Base-by-base conservation (phyloP, 1,140 invertebrate genomes). In the Mactra quadrangularis region DNA sequence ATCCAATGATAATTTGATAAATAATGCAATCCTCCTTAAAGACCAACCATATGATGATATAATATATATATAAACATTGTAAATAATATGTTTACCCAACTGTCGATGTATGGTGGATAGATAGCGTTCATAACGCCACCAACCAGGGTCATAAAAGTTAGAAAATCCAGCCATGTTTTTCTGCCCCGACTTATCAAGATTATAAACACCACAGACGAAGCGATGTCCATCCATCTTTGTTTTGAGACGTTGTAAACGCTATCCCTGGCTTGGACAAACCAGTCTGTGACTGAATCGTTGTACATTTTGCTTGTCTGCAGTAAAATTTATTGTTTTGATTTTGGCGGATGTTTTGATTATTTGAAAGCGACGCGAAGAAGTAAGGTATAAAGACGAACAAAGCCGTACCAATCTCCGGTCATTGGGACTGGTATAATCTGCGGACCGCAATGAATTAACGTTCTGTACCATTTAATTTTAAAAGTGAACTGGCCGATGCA, bases 301-400 rank as follows among this genome's bases (percentile, higher is more conserved):
- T 74, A 74, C 71, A 74, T 74, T 41, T 74, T 74, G 33, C 29
- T 27, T 27, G 66, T 57, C 22, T 57, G 19, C 11, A 31, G 22
- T 3, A 7, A 38, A 57, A 57, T 35, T 74, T 38, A 38, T 57
- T 74, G 53, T 74, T 74, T 74, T 74, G 52, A 59, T 74, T 74
- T 74, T 74, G 71, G 71, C 71, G 71, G 71, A 74, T 53, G 71
- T 59, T 74, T 74, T 74, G 29, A 9, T 41, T 74, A 35, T 74
- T 74, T 4, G 35, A 74, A 55, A 74, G 52, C 57, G 71, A 74
- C 71, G 71, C 71, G 71, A 45, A 15, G 6, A n/a, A 2, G 38
- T 71, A 31, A 9, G 68, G 9, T 50, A 71, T 27, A 71, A 53
- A 4, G 29, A 1, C 29, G 13, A 13, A 4, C 50, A 57, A 57